Conservation (phyloP, 2,113 vertebrate genomes). For the Amia ocellicauda region DNA sequence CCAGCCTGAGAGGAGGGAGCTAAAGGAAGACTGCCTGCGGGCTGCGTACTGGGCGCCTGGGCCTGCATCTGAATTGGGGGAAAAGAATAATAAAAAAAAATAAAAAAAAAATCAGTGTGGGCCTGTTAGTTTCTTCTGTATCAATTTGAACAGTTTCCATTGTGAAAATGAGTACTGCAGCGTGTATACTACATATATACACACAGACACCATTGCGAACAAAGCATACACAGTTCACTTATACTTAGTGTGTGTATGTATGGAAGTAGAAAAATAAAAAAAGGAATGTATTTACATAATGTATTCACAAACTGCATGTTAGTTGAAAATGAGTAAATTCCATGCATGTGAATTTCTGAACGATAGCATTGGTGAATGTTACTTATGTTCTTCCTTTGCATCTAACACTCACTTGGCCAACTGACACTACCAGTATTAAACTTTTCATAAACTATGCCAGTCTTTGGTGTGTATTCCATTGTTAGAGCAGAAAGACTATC, state of each 20-base stretch:
- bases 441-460: too few relatives aligned
- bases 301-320: constrained; percentile 26
- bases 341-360: constrained; percentile 40
- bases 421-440: constrained; percentile 6
- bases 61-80: constrained; percentile 39
- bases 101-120: not conserved
- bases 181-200: too few relatives aligned
- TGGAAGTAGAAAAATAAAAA: too few relatives aligned
- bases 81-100: constrained; percentile 19
- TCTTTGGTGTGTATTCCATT: too few relatives aligned
- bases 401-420: not conserved
- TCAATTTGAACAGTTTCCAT: too few relatives aligned
- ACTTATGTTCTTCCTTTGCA: constrained; percentile 16
- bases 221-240: not conserved
- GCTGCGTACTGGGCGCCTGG: constrained; percentile 45
- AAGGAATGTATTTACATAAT: not conserved
- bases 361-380: constrained; percentile 30
- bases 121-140: too few relatives aligned
- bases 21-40: constrained; percentile 38
- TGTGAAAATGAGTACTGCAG: too few relatives aligned
- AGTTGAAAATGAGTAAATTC: constrained; percentile 30
- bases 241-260: constrained; percentile 34
- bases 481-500: too few relatives aligned
- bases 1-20: constrained; percentile 40
- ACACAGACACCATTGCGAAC: too few relatives aligned